Conservation (phyloP, 2,888 invertebrate species). For the Leucoma salicis region DNA sequence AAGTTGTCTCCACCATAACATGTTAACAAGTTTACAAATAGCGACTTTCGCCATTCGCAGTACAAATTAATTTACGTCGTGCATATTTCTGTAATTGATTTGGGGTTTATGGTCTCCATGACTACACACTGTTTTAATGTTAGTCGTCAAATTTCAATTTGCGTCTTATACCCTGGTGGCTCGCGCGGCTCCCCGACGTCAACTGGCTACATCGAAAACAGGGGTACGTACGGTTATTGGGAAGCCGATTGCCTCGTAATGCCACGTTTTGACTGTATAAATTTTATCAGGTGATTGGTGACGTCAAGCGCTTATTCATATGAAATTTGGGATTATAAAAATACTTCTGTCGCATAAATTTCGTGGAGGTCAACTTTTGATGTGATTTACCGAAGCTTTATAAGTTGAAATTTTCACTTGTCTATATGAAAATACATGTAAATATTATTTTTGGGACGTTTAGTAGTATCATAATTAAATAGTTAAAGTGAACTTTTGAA, state of each 20-base stretch:
- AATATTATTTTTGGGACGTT: no score
- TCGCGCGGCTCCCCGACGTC: slow-evolving; percentile 59
- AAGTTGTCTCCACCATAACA: slow-evolving; percentile 80
- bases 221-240: slow-evolving; percentile 58
- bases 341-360: slow-evolving; percentile 38
- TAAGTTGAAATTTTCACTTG: no score
- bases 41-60: slow-evolving; percentile 41
- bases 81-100: slow-evolving; percentile 39
- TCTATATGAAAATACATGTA: no score
- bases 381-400: slow-evolving; percentile 29
- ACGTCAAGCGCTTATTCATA: slow-evolving; percentile 58
- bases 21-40: slow-evolving; percentile 46
- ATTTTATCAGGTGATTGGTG: slow-evolving; percentile 66
- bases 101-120: slow-evolving; percentile 61
- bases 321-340: slow-evolving; percentile 41
- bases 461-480: no score
- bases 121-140: slow-evolving; percentile 51
- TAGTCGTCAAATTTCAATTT: slow-evolving; percentile 37
- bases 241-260: slow-evolving; percentile 59
- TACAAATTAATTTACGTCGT: slow-evolving; percentile 43
- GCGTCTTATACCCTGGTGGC: slow-evolving; percentile 47
- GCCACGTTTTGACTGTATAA: slow-evolving; percentile 58
- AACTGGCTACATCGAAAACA: slow-evolving; percentile 65
- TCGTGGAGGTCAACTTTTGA: slow-evolving; percentile 34
- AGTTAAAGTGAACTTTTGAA: no score